Conservation (phyloP, 2,888 invertebrate species). For the Acronicta leporina region DNA sequence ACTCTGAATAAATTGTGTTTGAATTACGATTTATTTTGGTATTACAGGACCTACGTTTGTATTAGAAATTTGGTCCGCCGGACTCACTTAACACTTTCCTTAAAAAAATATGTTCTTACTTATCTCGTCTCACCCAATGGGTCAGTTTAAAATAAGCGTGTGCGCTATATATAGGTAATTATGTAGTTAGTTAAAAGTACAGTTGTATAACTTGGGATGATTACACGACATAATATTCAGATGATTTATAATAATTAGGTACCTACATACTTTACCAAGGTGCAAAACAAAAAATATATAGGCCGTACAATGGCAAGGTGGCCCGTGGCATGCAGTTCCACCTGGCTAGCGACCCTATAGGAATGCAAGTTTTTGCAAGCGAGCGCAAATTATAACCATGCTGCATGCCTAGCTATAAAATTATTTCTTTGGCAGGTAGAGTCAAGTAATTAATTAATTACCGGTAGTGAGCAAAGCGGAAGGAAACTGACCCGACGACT, state of each 20-base stretch:
- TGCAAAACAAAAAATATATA: slow-evolving; percentile 39
- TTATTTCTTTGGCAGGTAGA: slow-evolving; percentile 31
- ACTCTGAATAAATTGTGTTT: too few relatives aligned
- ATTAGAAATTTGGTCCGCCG: too few relatives aligned
- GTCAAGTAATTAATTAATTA: slow-evolving; percentile 43
- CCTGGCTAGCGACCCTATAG: slow-evolving; percentile 54
- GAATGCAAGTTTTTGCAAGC: slow-evolving; percentile 55
- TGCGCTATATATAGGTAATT: too few relatives aligned
- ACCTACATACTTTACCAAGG: slow-evolving; percentile 31
- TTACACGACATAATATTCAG: slow-evolving; percentile 4
- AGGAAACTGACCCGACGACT: slow-evolving; percentile 43
- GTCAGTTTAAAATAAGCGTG: too few relatives aligned
- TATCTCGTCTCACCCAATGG: too few relatives aligned
- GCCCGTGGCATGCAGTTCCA: slow-evolving; percentile 49
- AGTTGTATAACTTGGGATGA: too few relatives aligned
- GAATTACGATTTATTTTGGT: too few relatives aligned
- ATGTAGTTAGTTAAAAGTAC: too few relatives aligned
- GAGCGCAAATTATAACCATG: slow-evolving; percentile 35
- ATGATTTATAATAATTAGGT: slow-evolving; percentile 50
- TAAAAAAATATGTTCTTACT: too few relatives aligned
- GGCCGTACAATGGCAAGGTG: slow-evolving; percentile 45
- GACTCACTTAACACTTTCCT: too few relatives aligned
- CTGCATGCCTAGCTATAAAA: slow-evolving; percentile 36
- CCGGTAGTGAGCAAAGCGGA: slow-evolving; percentile 54
- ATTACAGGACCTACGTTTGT: too few relatives aligned